Evolutionary conservation across 92 coral and sea anemone genomes (phyloP), one percentile per base, ranked within the genome.

Genomic region (Parazoanthus atlanticus): DNA sequence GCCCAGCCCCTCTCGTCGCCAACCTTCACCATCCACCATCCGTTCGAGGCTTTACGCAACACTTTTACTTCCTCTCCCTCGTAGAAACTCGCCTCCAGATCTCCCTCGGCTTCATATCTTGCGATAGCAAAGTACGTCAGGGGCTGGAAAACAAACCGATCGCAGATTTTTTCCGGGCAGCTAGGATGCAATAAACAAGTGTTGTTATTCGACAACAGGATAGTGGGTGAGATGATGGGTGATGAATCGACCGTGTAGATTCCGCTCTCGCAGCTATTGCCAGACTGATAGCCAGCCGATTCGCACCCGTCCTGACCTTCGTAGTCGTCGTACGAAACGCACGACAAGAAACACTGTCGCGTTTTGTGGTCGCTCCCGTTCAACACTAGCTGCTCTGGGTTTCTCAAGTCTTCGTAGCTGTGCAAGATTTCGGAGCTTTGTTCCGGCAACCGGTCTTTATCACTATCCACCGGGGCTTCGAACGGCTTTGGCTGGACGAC

Each of bases 21-120:
- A 19, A 84, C 80, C 70, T 56, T 85, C 29, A 94, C 89, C n/a
- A 90, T 81, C 98, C 95, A 94, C 98, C 98, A 93, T 11, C 96
- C 98, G 43, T 89, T 90, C 16, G 72, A 73, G 30, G 93, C 89
- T 74, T 81, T 81, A n/a, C 90, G 76, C 70, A 94, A 25, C 34
- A 94, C 94, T 75, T 86, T 90, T 8, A 94, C 85, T 26, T 87
- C 81, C 58, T 94, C 93, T 5, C 91, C 92, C 52, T 89, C 90
- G 74, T 72, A 74, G 71, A 94, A 88, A 46, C 86, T 56, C 43
- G 91, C 86, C 72, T 94, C 98, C 5, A 90, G 80, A 15, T 86
- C 94, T 26, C 81, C 92, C 34, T 88, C 88, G 11, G 92, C 85
- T 76, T 95, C 74, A 82, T 87, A 92, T 15, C 80, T 81, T 65